Conservation (phyloP, 2,113 vertebrate genomes). For the Callospermophilus lateralis region DNA sequence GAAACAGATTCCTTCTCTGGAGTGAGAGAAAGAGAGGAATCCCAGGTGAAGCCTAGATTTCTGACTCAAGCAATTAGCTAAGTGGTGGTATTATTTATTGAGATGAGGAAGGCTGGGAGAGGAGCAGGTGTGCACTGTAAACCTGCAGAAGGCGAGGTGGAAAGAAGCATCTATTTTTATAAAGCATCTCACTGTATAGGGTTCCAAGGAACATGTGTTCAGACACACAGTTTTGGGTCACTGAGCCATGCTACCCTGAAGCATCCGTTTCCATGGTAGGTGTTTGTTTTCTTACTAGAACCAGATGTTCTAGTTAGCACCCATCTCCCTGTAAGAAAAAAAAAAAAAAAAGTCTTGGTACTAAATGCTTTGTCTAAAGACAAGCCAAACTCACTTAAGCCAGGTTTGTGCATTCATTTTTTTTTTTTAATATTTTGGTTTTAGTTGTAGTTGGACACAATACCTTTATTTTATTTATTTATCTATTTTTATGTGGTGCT, state of each 20-base stretch:
- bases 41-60: neutral
- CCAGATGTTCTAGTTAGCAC: neutral
- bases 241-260: neutral
- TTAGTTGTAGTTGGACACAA: too few species aligned
- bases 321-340: neutral
- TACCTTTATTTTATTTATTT: too few species aligned
- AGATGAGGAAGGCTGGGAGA: neutral
- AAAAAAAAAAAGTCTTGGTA: neutral
- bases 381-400: neutral
- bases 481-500: too few species aligned
- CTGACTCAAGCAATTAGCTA: neutral
- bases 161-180: neutral
- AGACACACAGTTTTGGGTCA: neutral
- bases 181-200: neutral
- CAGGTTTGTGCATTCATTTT: neutral
- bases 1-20: neutral
- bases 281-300: conserved; percentile 50
- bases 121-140: neutral
- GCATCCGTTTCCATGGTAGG: neutral
- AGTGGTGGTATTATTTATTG: neutral
- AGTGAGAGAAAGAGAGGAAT: neutral
- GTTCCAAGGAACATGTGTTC: neutral
- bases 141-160: neutral
- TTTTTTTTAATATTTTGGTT: too few species aligned
- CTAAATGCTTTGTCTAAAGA: neutral